Evolutionary conservation across 2,888 invertebrate genomes (phyloP).

Genomic region (Idaea straminata): DNA sequence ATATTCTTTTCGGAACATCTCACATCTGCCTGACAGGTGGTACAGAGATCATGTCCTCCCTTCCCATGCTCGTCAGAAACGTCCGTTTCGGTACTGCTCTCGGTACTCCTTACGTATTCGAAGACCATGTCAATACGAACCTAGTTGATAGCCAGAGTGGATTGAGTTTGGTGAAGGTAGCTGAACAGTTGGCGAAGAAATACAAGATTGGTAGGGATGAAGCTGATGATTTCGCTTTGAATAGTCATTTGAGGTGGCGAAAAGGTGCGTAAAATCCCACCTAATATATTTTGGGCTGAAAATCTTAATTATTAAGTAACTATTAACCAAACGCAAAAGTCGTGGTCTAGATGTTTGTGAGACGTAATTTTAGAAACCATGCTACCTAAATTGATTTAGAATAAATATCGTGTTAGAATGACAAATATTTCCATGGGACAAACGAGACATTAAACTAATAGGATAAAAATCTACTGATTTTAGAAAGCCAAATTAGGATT

Average conservation of each 20-base stretch:
- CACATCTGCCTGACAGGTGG: constrained; percentile 94
- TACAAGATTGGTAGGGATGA: constrained; percentile 87
- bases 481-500: too few relatives aligned
- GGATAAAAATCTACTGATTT: too few relatives aligned
- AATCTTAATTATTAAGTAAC: background rate
- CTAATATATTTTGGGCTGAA: background rate
- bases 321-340: too few relatives aligned
- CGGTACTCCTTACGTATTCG: constrained; percentile 86
- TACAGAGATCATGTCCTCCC: constrained; percentile 95
- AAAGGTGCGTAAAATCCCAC: constrained; percentile 74
- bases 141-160: constrained; percentile 88
- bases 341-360: too few relatives aligned
- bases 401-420: too few relatives aligned
- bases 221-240: constrained; percentile 89
- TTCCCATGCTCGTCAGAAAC: constrained; percentile 91
- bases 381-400: too few relatives aligned
- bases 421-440: too few relatives aligned
- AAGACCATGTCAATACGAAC: constrained; percentile 80
- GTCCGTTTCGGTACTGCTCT: constrained; percentile 93
- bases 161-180: constrained; percentile 93
- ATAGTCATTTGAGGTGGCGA: constrained; percentile 92
- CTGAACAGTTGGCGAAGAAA: constrained; percentile 89
- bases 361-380: too few relatives aligned
- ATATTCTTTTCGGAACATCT: constrained; percentile 90
- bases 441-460: too few relatives aligned